Evolutionary conservation across 2,113 vertebrate species (phyloP).

Genomic region (Thryonomys swinderianus): DNA sequence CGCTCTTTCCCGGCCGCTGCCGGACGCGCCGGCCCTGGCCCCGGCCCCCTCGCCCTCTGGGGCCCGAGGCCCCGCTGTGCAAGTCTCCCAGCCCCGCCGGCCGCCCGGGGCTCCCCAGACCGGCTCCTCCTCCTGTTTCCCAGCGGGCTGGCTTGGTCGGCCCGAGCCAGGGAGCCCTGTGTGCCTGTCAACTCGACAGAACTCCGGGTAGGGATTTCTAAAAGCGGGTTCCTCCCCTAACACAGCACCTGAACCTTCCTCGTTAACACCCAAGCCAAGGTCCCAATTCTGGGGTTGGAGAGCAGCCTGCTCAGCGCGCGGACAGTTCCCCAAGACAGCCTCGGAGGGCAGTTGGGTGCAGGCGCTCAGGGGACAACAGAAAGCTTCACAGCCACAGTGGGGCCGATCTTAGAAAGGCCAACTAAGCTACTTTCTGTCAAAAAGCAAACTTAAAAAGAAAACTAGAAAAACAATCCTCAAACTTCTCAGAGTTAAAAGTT

Average conservation of each 20-base stretch:
- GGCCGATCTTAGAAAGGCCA: neutral
- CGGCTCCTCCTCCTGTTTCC: neutral
- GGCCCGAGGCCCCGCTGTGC: neutral
- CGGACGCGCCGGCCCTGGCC: neutral
- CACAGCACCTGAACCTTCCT: conserved; percentile 67
- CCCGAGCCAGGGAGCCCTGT: conserved; percentile 64
- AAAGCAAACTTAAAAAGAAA: neutral
- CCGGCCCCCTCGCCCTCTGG: neutral
- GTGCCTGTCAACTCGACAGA: conserved; percentile 61
- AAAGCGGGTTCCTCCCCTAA: conserved; percentile 71
- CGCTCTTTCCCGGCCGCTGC: neutral
- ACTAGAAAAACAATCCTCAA: neutral
- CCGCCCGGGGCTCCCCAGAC: neutral
- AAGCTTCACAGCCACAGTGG: neutral
- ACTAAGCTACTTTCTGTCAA: neutral
- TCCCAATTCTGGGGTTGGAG: conserved; percentile 60
- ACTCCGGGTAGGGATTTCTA: conserved; percentile 71
- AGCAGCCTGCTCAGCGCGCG: conserved; percentile 18
- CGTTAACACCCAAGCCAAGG: conserved; percentile 61
- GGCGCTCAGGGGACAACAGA: neutral
- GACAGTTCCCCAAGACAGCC: conserved; percentile 48
- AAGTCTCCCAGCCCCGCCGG: neutral
- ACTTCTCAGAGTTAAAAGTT: conserved; percentile 51
- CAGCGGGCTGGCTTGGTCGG: neutral
- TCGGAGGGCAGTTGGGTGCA: neutral